These are phyloP conservation scores for Drosophila saltans DNA, from an alignment of 1,140 invertebrate species.

Conservation along the genomic window DNA sequence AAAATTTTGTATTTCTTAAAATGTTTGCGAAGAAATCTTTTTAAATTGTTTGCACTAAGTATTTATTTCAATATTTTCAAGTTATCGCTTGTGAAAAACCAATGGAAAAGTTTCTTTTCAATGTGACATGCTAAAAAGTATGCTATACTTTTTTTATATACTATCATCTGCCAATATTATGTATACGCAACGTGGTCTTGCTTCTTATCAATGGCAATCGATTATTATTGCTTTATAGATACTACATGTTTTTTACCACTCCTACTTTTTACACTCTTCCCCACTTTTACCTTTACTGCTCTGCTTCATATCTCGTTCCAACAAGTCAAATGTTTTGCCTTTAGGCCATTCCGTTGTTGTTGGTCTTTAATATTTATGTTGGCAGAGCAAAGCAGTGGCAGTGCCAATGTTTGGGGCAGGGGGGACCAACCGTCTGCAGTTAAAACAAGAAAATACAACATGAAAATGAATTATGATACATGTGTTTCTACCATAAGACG, in stretches of 20 bases:
- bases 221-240: constrained; percentile 55
- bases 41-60: too few species aligned
- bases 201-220: constrained; percentile 56
- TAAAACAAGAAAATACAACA: constrained; percentile 73
- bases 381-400: constrained; percentile 57
- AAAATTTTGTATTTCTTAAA: too few species aligned
- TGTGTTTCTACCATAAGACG: constrained; percentile 65
- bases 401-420: not conserved
- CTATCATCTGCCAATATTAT: constrained; percentile 34
- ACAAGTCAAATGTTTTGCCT: constrained; percentile 53
- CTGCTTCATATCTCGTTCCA: constrained; percentile 34
- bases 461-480: constrained; percentile 82
- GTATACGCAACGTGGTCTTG: constrained; percentile 49
- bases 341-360: constrained; percentile 43
- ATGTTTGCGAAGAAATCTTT: too few species aligned
- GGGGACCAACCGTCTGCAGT: constrained; percentile 37
- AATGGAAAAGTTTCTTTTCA: not conserved
- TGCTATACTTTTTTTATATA: constrained; percentile 45
- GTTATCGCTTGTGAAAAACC: not conserved
- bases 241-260: constrained; percentile 23
- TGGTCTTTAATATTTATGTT: constrained; percentile 70
- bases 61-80: not conserved
- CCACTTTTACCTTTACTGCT: not conserved
- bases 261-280: not conserved
- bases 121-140: constrained; percentile 27